Percentiles rank a stretch among this genome's conserved stretches.
Evolutionary conservation across 2,888 invertebrate genomes (phyloP).

Genomic region (Phortica okadai): DNA sequence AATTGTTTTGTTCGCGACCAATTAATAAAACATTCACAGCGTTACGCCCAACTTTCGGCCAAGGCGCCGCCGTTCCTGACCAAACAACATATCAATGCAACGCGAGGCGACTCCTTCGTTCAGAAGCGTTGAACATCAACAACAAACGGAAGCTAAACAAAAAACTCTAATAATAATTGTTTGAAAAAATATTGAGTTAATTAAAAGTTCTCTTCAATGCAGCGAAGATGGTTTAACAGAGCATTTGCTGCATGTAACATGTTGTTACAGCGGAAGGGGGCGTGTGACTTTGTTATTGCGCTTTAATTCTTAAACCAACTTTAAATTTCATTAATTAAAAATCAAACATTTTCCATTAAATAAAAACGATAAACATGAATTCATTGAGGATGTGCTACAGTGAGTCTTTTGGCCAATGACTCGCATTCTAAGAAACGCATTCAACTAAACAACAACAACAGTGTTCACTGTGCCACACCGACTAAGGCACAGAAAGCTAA

Average conservation of each 20-base stretch:
- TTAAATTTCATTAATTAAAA: constrained; percentile 28
- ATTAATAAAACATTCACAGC: neutral
- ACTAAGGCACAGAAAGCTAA: neutral
- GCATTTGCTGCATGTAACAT: neutral
- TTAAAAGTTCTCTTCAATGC: neutral
- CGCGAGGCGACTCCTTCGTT: neutral
- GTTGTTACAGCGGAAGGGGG: constrained; percentile 19
- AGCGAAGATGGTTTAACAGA: too few relatives aligned
- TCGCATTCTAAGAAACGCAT: constrained; percentile 33
- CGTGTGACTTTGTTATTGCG: constrained; percentile 23
- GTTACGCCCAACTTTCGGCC: neutral
- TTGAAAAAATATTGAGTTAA: constrained; percentile 7
- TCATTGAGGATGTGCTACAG: neutral
- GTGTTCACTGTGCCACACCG: neutral
- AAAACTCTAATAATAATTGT: neutral
- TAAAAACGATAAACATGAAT: neutral
- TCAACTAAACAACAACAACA: neutral
- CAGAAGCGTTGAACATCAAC: neutral
- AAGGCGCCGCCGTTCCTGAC: neutral
- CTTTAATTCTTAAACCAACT: constrained; percentile 31
- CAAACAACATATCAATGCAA: neutral
- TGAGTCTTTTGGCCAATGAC: constrained; percentile 7
- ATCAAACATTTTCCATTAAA: constrained; percentile 24
- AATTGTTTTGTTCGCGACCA: constrained; percentile 15
- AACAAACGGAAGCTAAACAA: constrained; percentile 6